Percentiles rank a stretch among this genome's conserved stretches.
Conservation (phyloP, 2,113 vertebrate genomes). For the Azemiops feae region DNA sequence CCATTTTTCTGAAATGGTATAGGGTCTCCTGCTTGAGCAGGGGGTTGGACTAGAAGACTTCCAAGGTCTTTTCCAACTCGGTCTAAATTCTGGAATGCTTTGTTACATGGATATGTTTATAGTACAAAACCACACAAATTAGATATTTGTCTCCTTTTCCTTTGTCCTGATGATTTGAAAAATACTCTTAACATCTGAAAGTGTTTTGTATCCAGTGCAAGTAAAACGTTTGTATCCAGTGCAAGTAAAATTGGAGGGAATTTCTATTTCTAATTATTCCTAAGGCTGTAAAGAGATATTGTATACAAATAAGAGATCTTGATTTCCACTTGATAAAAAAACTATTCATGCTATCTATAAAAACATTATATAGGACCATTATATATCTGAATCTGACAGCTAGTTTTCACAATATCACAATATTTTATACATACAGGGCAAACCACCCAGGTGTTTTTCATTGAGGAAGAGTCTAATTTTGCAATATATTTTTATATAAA, state of each 20-base stretch:
- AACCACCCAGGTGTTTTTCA: neutral
- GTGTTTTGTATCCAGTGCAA: neutral
- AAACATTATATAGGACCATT: neutral
- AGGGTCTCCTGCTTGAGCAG: neutral
- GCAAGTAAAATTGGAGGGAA: neutral
- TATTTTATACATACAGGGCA: neutral
- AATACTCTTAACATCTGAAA: neutral
- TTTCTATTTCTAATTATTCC: neutral
- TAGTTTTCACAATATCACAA: neutral
- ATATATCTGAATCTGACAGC: neutral
- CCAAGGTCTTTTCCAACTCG: neutral
- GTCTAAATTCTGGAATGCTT: neutral
- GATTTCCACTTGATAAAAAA: neutral
- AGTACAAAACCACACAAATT: too few relatives aligned
- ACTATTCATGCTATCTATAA: neutral
- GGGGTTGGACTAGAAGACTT: neutral
- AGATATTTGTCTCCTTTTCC: rapidly evolving
- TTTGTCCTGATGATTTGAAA: neutral
- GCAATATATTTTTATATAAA: neutral
- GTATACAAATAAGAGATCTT: constrained; percentile 11
- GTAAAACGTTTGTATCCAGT: too few relatives aligned
- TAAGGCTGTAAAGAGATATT: neutral
- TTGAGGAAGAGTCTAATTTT: neutral
- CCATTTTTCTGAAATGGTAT: neutral
- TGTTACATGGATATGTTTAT: neutral